phyloP scores from a whole-genome alignment of 2,888 invertebrate genomes.

The Baccha elongata region DNA sequence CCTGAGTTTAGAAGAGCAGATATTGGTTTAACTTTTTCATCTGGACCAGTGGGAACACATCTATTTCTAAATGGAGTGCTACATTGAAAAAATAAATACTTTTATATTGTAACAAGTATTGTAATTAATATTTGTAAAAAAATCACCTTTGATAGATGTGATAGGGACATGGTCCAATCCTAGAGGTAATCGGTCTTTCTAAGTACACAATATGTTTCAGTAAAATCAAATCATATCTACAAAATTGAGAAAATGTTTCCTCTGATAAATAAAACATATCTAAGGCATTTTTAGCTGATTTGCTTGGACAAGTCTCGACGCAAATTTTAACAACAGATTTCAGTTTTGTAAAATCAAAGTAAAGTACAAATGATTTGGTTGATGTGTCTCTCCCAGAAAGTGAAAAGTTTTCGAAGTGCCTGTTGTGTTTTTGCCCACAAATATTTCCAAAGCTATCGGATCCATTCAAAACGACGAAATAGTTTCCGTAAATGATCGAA shows the following conservation, averaged over 20 bases:
- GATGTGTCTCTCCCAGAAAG: conserved; percentile 91
- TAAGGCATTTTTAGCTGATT: no score
- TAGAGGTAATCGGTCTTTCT: no score
- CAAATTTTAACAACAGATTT: conserved; percentile 92
- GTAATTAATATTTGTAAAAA: no score
- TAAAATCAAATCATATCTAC: no score
- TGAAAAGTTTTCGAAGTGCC: conserved; percentile 87
- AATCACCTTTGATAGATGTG: no score
- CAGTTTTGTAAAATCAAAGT: conserved; percentile 90
- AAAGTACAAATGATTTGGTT: conserved; percentile 91
- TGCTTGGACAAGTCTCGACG: conserved; percentile 95
- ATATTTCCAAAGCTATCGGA: conserved; percentile 97
- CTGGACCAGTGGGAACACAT: neutral
- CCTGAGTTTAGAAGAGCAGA: neutral
- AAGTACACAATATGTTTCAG: no score
- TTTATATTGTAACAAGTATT: no score
- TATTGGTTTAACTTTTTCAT: neutral
- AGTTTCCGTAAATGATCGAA: conserved; percentile 86
- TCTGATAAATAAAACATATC: no score
- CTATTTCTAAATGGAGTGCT: neutral
- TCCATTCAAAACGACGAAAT: conserved; percentile 92
- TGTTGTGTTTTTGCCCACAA: conserved; percentile 92
- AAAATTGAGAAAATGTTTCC: no score
- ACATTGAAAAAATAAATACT: neutral
- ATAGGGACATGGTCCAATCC: no score